phyloP scores from a whole-genome alignment of 1,140 invertebrate species.

The Pomacea maculata region DNA sequence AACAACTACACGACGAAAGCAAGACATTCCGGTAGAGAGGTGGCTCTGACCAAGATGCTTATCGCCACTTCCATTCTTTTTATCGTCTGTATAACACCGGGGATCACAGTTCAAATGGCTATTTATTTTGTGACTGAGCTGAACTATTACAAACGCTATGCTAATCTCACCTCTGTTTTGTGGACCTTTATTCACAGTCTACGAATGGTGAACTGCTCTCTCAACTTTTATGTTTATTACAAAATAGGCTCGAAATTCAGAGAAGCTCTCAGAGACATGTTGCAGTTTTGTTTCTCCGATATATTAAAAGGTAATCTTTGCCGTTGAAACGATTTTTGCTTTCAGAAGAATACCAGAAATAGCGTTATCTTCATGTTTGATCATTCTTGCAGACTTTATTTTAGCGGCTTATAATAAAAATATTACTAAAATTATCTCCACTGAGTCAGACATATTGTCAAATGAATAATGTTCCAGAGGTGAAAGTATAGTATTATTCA shows the following conservation, averaged over 20 bases:
- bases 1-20: neutral
- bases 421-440: no score
- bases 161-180: neutral
- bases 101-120: neutral
- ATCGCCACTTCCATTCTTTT: constrained; percentile 10
- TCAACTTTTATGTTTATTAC: constrained; percentile 20
- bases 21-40: neutral
- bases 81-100: constrained; percentile 10
- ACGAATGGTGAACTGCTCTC: neutral
- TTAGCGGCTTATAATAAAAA: no score
- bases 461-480: no score
- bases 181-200: constrained; percentile 14
- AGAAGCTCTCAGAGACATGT: neutral
- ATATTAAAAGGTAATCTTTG: no score
- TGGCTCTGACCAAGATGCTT: constrained; percentile 17
- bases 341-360: no score
- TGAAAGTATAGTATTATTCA: no score
- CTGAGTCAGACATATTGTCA: no score
- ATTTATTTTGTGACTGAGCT: constrained; percentile 8
- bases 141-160: neutral
- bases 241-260: constrained; percentile 14
- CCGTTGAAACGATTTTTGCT: no score
- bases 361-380: no score
- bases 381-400: no score
- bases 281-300: neutral